Evolutionary conservation across 2,888 invertebrate species (phyloP).

Genomic region (Ephialtes manifestator): DNA sequence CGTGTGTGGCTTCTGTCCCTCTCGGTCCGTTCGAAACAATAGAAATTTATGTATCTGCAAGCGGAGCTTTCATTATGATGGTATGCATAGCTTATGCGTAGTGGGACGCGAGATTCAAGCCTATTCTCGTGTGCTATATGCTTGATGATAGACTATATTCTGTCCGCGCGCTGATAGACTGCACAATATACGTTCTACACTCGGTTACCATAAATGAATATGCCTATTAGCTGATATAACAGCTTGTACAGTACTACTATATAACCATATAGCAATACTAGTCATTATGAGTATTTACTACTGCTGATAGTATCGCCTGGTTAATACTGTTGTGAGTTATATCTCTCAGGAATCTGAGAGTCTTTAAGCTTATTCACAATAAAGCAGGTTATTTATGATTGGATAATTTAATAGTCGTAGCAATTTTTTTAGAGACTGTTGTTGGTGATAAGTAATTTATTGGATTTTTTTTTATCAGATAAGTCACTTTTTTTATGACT

Average conservation of each 20-base stretch:
- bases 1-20: background rate
- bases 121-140: background rate
- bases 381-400: too few species aligned
- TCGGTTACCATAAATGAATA: slow-evolving; percentile 56
- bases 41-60: slow-evolving; percentile 57
- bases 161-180: slow-evolving; percentile 23
- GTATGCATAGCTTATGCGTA: background rate
- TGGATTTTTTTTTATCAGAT: too few species aligned
- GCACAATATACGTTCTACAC: background rate
- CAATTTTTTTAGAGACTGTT: background rate
- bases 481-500: too few species aligned
- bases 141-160: slow-evolving; percentile 1
- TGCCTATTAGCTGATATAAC: slow-evolving; percentile 22
- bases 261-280: background rate
- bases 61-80: slow-evolving; percentile 21
- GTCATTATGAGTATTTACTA: slow-evolving; percentile 15
- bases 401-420: background rate
- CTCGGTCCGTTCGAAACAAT: slow-evolving; percentile 34
- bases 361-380: background rate
- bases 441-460: background rate
- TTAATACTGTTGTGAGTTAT: background rate
- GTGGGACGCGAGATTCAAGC: background rate
- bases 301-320: background rate
- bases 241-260: background rate
- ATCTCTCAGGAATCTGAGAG: background rate